phyloP scores from a whole-genome alignment of 2,888 invertebrate genomes.

The Spodoptera picta region DNA sequence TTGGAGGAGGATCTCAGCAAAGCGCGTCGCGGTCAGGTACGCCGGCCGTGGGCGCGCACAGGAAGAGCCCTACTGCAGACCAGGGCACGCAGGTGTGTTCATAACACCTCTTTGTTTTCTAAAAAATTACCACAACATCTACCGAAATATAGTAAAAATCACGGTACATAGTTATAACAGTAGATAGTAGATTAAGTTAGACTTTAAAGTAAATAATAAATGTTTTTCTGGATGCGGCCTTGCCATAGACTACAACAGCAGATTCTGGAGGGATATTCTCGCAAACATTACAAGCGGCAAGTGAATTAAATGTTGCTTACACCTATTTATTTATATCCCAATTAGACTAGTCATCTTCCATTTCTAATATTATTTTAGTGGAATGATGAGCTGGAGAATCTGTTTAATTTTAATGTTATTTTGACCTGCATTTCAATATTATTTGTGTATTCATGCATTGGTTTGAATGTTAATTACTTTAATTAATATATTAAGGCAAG shows the following conservation, averaged over 20 bases:
- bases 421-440: conserved; percentile 27
- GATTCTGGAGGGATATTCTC: conserved; percentile 49
- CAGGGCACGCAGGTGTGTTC: conserved; percentile 92
- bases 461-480: conserved; percentile 19
- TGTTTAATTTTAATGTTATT: conserved; percentile 21
- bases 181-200: conserved; percentile 16
- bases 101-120: background rate
- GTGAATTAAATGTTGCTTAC: conserved; percentile 42
- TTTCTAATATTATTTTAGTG: conserved; percentile 34
- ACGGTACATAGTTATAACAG: conserved; percentile 5
- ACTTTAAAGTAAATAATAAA: conserved; percentile 27
- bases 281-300: conserved; percentile 45
- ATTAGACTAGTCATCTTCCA: conserved; percentile 24
- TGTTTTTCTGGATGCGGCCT: conserved; percentile 50
- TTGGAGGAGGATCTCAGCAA: conserved; percentile 89
- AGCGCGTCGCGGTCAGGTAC: conserved; percentile 93
- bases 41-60: conserved; percentile 91
- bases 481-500: conserved; percentile 30
- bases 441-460: conserved; percentile 36
- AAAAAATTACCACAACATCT: background rate
- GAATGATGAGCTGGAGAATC: conserved; percentile 30
- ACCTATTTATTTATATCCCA: conserved; percentile 40
- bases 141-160: background rate
- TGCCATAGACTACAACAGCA: conserved; percentile 46
- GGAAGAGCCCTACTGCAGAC: conserved; percentile 96